Evolutionary conservation across 1,140 invertebrate genomes (phyloP).

Genomic region (Drosophila hydei): DNA sequence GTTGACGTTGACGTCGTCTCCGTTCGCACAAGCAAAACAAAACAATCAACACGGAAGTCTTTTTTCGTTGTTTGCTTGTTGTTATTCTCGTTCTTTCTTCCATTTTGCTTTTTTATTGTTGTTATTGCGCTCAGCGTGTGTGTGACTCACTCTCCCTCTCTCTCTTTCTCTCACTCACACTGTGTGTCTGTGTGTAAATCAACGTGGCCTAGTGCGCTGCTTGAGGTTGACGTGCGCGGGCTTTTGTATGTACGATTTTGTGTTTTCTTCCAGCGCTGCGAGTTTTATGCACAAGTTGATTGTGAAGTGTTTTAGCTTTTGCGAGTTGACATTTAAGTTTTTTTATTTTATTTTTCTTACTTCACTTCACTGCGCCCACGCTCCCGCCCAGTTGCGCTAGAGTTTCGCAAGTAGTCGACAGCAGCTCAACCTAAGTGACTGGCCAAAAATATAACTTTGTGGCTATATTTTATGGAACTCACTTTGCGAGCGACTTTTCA

Average conservation of each 20-base stretch:
- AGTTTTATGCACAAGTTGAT: conserved; percentile 68
- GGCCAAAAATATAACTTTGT: conserved; percentile 12
- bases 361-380: not conserved
- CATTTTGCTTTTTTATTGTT: conserved; percentile 20
- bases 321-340: conserved; percentile 77
- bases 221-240: conserved; percentile 72
- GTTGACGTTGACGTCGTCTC: conserved; percentile 41
- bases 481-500: conserved; percentile 5
- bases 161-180: not conserved
- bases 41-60: conserved; percentile 80
- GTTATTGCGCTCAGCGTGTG: conserved; percentile 44
- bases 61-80: conserved; percentile 63
- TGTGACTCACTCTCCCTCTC: conserved; percentile 22
- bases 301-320: conserved; percentile 75
- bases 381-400: not conserved
- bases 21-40: conserved; percentile 64
- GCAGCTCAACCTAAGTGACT: conserved; percentile 23
- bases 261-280: conserved; percentile 48
- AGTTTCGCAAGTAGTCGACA: conserved; percentile 22
- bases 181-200: conserved; percentile 56
- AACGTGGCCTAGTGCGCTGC: conserved; percentile 78
- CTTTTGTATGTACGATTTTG: conserved; percentile 54
- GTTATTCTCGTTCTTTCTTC: conserved; percentile 30
- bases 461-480: conserved; percentile 21
- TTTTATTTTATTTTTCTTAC: conserved; percentile 31